Evolutionary conservation across 1,140 invertebrate genomes (phyloP).

Genomic region (Listronotus oregonensis): DNA sequence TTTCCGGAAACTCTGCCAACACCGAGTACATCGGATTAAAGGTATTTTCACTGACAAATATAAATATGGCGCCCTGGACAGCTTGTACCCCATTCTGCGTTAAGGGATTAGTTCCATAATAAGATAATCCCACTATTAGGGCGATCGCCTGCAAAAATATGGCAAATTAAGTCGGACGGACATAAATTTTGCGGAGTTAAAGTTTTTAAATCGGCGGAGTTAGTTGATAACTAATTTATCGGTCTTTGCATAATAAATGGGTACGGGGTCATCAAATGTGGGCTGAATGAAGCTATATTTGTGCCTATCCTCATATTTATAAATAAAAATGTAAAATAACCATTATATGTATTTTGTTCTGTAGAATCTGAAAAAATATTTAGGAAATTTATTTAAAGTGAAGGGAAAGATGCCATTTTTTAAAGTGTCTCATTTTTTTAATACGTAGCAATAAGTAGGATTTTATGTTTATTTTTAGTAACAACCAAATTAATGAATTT

Average conservation of each 20-base stretch:
- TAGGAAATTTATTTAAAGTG: no score
- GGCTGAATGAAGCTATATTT: no score
- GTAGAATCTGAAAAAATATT: no score
- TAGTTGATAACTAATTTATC: no score
- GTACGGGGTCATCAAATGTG: not conserved
- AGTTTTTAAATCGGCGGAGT: not conserved
- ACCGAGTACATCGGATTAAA: constrained; percentile 87
- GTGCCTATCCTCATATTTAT: no score
- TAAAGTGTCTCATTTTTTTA: no score
- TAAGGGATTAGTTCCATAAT: constrained; percentile 67
- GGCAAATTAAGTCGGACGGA: not conserved
- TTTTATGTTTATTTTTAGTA: no score
- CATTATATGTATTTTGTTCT: no score
- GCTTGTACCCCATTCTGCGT: constrained; percentile 81
- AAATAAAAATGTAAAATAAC: no score
- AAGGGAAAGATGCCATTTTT: no score
- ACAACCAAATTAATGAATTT: no score
- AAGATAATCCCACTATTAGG: constrained; percentile 78
- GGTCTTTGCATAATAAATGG: constrained; percentile 4
- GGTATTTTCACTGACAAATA: constrained; percentile 85
- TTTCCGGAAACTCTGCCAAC: constrained; percentile 76
- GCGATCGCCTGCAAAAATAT: constrained; percentile 65
- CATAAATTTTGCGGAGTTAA: constrained; percentile 8
- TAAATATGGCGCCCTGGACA: constrained; percentile 80
- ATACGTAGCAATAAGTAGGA: no score